These are phyloP conservation scores for Scatophagus argus DNA, from an alignment of 2,113 vertebrate species.

Conservation along the genomic window DNA sequence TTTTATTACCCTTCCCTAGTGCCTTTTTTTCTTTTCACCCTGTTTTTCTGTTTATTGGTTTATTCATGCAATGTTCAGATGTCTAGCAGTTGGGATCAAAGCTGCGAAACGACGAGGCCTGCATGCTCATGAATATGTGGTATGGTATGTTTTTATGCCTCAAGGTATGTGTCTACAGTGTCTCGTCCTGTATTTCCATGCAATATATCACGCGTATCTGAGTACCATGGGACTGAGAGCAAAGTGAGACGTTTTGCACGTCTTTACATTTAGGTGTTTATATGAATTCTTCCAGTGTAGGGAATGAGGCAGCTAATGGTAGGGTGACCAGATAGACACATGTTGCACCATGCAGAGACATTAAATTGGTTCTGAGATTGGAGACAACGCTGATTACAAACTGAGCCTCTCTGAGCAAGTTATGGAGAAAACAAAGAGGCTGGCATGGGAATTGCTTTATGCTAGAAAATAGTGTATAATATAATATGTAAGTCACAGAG, in stretches of 20 bases:
- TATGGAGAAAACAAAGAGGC: conserved; percentile 8
- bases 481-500: conserved; percentile 8
- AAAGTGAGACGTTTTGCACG: conserved; percentile 49
- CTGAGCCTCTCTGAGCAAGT: conserved; percentile 39
- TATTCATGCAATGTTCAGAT: conserved; percentile 61
- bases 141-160: neutral
- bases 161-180: neutral
- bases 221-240: conserved; percentile 1
- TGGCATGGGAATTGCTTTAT: neutral
- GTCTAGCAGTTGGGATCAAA: conserved; percentile 60
- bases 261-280: conserved; percentile 22
- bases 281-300: neutral
- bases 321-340: conserved; percentile 58
- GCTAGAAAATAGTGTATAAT: conserved; percentile 4
- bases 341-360: conserved; percentile 66
- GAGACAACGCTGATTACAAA: conserved; percentile 44
- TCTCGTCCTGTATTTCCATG: neutral
- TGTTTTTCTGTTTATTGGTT: conserved; percentile 56
- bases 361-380: conserved; percentile 71
- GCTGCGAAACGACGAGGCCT: conserved; percentile 48
- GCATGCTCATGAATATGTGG: conserved; percentile 53
- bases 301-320: conserved; percentile 45
- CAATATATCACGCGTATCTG: neutral
- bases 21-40: neutral
- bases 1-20: conserved; percentile 6